Evolutionary conservation across 2,888 invertebrate genomes (phyloP), one percentile per base, ranked within the genome.

Genomic region (Kryphioiulus occultus): DNA sequence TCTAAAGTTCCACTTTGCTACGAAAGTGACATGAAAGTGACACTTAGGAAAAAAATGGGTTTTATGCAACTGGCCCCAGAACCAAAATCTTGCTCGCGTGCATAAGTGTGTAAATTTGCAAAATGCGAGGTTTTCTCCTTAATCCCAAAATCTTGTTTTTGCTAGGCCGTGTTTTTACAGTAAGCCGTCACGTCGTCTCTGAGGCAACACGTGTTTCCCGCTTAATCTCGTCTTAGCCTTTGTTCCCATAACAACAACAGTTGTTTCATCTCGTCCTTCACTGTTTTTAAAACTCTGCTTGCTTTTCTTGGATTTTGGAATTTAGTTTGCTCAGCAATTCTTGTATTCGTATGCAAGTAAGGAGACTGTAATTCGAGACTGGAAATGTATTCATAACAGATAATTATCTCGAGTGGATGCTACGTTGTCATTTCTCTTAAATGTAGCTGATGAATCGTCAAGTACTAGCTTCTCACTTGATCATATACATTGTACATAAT

Each of bases 221-320:
- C 68, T 68, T 68, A 68, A 68, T 68, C 68, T 26, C 68, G 59
- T 22, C 59, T 59, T 22, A 26, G 22, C 22, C 26, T 68, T 68
- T 68, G 68, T 68, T 68, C 68, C 22, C n/a, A 10, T 47, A 68
- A 68, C 22, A 68, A 68, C 68, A 68, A 68, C 68, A 68, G 68
- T 68, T 68, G 68, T 12, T 68, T 68, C 68, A 26, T 2, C 22
- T 68, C 26, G 1, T 26, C 22, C 5, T 59, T 59, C 22, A 4
- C 68, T n/a, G n/a, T n/a, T n/a, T n/a, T n/a, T n/a, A n/a, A n/a
- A n/a, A 26, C 26, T n/a, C 26, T 68, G 22, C 5, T 22, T 68
- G 26, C 26, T 68, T 68, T n/a, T 59, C 26, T 68, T 68, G 26
- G 26, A 26, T 1, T 10, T 22, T 68, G 26, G 10, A 12, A 7